phyloP scores from a whole-genome alignment of 2,888 invertebrate species.

The Frankliniella intonsa region DNA sequence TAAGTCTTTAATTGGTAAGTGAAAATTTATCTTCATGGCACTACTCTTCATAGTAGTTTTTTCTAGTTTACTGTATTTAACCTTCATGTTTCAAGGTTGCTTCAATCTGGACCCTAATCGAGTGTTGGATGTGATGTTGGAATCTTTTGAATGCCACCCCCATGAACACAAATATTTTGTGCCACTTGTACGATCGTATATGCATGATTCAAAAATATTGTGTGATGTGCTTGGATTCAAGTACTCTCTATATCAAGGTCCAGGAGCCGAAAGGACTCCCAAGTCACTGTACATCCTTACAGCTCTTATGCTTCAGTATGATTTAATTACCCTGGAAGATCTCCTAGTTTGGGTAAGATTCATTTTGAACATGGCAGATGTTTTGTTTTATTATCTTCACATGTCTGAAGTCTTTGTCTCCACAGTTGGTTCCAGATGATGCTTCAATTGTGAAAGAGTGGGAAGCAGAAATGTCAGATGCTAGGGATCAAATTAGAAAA shows the following conservation, averaged over 20 bases:
- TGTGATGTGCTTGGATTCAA: slow-evolving; percentile 95
- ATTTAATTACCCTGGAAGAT: slow-evolving; percentile 77
- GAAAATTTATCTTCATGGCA: slow-evolving; percentile 9
- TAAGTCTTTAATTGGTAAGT: slow-evolving; percentile 87
- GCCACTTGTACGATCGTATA: slow-evolving; percentile 78
- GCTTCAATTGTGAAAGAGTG: slow-evolving; percentile 72
- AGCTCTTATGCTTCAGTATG: slow-evolving; percentile 82
- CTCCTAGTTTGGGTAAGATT: slow-evolving; percentile 82
- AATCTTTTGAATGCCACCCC: slow-evolving; percentile 88
- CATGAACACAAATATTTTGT: slow-evolving; percentile 70
- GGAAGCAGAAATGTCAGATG: slow-evolving; percentile 75
- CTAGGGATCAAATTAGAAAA: slow-evolving; percentile 83
- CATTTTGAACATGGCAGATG: slow-evolving; percentile 31
- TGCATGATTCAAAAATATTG: slow-evolving; percentile 81
- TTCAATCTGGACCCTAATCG: slow-evolving; percentile 99
- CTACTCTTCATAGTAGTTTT: slow-evolving; percentile 13
- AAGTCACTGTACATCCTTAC: slow-evolving; percentile 82
- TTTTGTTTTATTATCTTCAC: slow-evolving; percentile 30
- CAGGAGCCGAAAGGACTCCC: slow-evolving; percentile 63
- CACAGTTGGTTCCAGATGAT: slow-evolving; percentile 79
- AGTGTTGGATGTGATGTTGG: slow-evolving; percentile 91
- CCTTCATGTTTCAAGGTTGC: slow-evolving; percentile 64
- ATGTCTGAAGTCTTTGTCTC: slow-evolving; percentile 33
- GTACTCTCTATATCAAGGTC: slow-evolving; percentile 62
- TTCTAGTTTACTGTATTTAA: neutral